A percentile compares a stretch with the other conserved stretches of the same genome.
phyloP scores from a whole-genome alignment of 2,888 invertebrate species.

The Eupeodes latifasciatus region DNA sequence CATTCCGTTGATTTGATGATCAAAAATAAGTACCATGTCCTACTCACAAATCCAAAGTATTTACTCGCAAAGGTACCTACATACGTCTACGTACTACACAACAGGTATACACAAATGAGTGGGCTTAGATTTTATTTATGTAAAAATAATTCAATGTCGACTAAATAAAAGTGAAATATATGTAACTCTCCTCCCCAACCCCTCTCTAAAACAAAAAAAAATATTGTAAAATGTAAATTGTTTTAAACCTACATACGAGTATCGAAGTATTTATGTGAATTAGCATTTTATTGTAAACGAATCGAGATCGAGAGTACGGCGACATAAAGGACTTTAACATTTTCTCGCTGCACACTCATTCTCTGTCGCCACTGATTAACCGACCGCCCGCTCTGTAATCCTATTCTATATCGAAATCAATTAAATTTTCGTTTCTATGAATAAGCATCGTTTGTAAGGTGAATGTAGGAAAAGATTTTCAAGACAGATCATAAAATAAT shows the following conservation, averaged over 20 bases:
- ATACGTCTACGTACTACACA: neutral
- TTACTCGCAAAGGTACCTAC: too few species aligned
- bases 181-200: neutral
- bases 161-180: constrained; percentile 14
- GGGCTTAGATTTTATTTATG: constrained; percentile 32
- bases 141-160: constrained; percentile 35
- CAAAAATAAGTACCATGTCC: constrained; percentile 7
- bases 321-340: constrained; percentile 35
- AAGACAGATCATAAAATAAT: constrained; percentile 29
- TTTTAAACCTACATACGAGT: neutral
- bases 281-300: neutral
- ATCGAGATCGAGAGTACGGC: neutral
- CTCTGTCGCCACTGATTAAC: neutral
- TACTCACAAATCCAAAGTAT: neutral
- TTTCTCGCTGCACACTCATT: constrained; percentile 28
- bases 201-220: neutral
- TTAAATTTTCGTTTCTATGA: constrained; percentile 27
- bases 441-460: neutral
- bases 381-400: too few species aligned
- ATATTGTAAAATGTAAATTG: constrained; percentile 9
- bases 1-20: neutral
- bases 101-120: constrained; percentile 19
- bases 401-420: constrained; percentile 10
- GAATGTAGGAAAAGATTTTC: neutral
- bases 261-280: neutral